Conservation (phyloP, 2,113 vertebrate species). For the Gambusia affinis region DNA sequence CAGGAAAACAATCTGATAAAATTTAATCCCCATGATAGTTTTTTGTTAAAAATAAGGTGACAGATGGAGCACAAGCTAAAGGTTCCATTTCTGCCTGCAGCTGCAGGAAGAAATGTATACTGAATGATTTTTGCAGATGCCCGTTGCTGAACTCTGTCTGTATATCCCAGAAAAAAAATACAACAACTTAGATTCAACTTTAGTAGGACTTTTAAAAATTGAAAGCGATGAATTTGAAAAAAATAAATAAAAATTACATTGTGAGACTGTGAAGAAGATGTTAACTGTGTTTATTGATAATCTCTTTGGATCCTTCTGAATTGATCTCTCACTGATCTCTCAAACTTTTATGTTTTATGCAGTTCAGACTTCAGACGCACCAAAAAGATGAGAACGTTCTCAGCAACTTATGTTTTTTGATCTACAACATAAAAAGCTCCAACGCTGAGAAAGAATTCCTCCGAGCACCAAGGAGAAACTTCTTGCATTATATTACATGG, state of each 20-base stretch:
- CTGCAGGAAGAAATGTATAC: constrained; percentile 32
- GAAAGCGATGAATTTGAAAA: constrained; percentile 31
- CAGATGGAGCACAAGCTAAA: neutral
- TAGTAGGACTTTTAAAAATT: constrained; percentile 64
- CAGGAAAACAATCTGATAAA: constrained; percentile 17
- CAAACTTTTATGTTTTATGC: constrained; percentile 22
- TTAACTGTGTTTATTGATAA: constrained; percentile 50
- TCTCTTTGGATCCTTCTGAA: constrained; percentile 33
- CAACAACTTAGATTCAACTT: constrained; percentile 40
- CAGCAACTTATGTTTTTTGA: constrained; percentile 45
- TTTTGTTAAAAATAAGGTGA: neutral
- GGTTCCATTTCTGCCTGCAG: constrained; percentile 22
- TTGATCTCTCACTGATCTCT: constrained; percentile 27
- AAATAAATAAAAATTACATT: constrained; percentile 15
- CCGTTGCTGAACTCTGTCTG: constrained; percentile 43
- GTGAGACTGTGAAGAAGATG: constrained; percentile 19
- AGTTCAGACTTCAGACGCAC: constrained; percentile 35
- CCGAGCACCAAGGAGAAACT: constrained; percentile 27
- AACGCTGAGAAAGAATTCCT: constrained; percentile 32
- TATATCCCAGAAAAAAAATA: constrained; percentile 36
- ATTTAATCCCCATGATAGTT: neutral
- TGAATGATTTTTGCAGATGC: constrained; percentile 46
- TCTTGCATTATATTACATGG: constrained; percentile 41
- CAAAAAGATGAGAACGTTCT: constrained; percentile 5
- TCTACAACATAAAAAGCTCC: constrained; percentile 44